A percentile compares a stretch with the other conserved stretches of the same genome.
Evolutionary conservation across 2,888 invertebrate genomes (phyloP).

Genomic region (Lasius platythorax): DNA sequence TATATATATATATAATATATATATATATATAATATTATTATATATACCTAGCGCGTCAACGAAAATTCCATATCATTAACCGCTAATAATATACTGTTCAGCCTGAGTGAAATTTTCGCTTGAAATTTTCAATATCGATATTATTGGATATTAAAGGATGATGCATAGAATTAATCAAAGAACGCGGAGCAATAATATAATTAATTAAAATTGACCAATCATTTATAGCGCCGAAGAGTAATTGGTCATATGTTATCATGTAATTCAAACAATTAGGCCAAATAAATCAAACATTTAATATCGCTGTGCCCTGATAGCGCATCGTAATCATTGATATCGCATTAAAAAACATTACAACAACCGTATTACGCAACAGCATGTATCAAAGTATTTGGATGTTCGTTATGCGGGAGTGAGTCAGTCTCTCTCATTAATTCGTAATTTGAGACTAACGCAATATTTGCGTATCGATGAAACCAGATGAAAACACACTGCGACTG

Average conservation of each 20-base stretch:
- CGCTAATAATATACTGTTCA: conserved; percentile 2
- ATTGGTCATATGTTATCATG: conserved; percentile 22
- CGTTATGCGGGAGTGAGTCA: neutral
- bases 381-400: neutral
- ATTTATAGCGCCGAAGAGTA: conserved; percentile 14
- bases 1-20: no score
- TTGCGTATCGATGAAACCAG: conserved; percentile 25
- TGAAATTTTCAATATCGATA: conserved; percentile 15
- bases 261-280: conserved; percentile 41
- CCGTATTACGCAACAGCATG: neutral
- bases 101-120: conserved; percentile 25
- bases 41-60: neutral
- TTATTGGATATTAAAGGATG: neutral
- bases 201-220: conserved; percentile 40
- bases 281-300: conserved; percentile 50
- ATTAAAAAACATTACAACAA: conserved; percentile 29
- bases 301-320: conserved; percentile 3
- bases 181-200: conserved; percentile 31
- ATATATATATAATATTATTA: no score
- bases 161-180: conserved; percentile 11
- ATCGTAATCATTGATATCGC: conserved; percentile 21
- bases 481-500: neutral
- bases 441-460: conserved; percentile 23
- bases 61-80: conserved; percentile 16
- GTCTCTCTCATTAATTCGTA: conserved; percentile 31